These are phyloP conservation scores for Ianthella basta DNA, from an alignment of 37 sponge, comb jelly and placozoan species.

Conservation along the genomic window DNA sequence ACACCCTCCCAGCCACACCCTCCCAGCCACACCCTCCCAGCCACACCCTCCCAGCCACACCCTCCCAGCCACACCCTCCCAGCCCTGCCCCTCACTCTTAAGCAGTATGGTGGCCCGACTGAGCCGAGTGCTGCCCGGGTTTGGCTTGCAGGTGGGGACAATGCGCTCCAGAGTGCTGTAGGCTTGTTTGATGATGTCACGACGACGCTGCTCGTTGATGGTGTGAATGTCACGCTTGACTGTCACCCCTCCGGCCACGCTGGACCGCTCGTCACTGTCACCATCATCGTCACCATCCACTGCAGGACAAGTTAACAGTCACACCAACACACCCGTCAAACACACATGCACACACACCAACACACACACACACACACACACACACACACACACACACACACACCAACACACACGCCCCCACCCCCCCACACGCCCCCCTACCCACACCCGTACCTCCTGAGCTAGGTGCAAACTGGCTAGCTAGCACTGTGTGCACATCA, in stretches of 20 bases:
- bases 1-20: too few species aligned
- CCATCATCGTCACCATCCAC: slow-evolving; percentile 6
- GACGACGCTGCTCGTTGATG: slow-evolving; percentile 81
- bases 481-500: too few species aligned
- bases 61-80: background rate
- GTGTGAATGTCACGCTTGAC: slow-evolving; percentile 81
- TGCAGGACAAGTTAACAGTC: background rate
- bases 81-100: slow-evolving; percentile 53
- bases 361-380: slow-evolving; percentile 14
- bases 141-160: slow-evolving; percentile 65
- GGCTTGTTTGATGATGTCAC: slow-evolving; percentile 81
- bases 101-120: slow-evolving; percentile 85
- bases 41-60: background rate
- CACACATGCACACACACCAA: background rate
- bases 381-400: background rate
- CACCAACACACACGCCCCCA: background rate
- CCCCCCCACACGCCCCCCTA: background rate
- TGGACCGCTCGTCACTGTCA: slow-evolving; percentile 27
- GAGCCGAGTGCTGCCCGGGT: slow-evolving; percentile 60
- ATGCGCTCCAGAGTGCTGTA: slow-evolving; percentile 63
- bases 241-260: background rate
- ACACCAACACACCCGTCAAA: background rate
- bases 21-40: too few species aligned
- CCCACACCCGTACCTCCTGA: background rate
- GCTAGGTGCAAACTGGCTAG: too few species aligned